Evolutionary conservation across 2,888 invertebrate genomes (phyloP).

Genomic region (Auanema sp.): DNA sequence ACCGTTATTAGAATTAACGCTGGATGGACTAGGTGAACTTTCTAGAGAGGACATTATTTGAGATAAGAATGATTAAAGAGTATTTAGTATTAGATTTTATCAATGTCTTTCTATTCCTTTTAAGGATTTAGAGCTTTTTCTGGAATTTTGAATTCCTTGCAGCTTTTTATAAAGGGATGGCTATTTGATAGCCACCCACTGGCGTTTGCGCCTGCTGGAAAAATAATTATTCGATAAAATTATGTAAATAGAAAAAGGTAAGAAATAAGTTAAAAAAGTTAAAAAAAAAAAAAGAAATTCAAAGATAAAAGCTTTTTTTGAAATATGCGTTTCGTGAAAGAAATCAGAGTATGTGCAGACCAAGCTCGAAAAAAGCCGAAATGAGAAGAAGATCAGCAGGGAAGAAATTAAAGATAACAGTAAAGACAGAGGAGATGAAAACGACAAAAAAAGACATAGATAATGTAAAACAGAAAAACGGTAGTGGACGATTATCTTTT

Average conservation of each 20-base stretch:
- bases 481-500: too few species aligned
- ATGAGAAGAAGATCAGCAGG: neutral
- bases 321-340: too few species aligned
- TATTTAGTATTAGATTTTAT: too few species aligned
- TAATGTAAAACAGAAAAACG: too few species aligned
- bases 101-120: too few species aligned
- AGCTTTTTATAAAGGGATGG: slow-evolving; percentile 5
- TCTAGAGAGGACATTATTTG: neutral
- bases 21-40: neutral
- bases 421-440: too few species aligned
- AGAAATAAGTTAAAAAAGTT: too few species aligned
- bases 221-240: neutral
- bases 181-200: slow-evolving; percentile 16
- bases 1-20: neutral
- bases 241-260: too few species aligned
- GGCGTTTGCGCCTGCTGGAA: slow-evolving; percentile 9
- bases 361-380: neutral
- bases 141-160: neutral
- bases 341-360: neutral
- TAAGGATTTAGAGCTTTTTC: neutral
- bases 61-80: too few species aligned
- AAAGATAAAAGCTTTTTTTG: too few species aligned
- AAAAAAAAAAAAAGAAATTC: too few species aligned
- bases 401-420: neutral
- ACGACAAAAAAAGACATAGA: too few species aligned